Base-by-base conservation (phyloP, 2,888 invertebrate genomes). In the Stenodera caucasica region DNA sequence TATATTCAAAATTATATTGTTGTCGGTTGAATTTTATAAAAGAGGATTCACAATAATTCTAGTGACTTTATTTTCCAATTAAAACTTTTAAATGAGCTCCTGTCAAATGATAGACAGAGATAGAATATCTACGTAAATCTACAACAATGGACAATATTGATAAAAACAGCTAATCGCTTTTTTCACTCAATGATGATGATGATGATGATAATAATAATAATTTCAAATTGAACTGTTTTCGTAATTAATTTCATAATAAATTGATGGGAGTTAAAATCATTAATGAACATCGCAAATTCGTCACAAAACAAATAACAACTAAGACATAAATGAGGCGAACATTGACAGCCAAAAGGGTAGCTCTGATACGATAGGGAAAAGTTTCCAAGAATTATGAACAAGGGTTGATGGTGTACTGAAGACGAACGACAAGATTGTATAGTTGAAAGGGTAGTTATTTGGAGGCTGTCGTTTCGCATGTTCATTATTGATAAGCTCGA, bases 401-500 rank as follows among this genome's bases (percentile, higher is more conserved):
- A 45, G n/a, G 18, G 18, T 11, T 40, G 40, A 23, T 45, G 45
- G 45, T 6, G 23, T 23, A 45, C 23, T 45, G 7, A 45, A 45
- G 45, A n/a, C 21, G 45, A 45, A 45, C 11, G 12, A 45, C 45
- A 45, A 45, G 12, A 4, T 12, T 12, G 12, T 12, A 7, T 26
- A 15, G 45, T 45, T 2, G 40, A 8, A 2, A 14, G 14, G 8
- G 3, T 18, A 40, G 40, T 40, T 45, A 21, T 45, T 12, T 12
- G 18, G 6, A 23, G 23, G 50, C 35, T 61, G 61, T 55, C 45
- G 55, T 55, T 61, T 61, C 61, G 55, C 58, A 61, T 61, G 55
- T 61, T 55, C 58, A 61, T 61, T 55, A 61, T 61, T 61, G 55
- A 61, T 61, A 61, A 57, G 57, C 49, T 50, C 53, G 37, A n/a